These are phyloP conservation scores for Ips typographus DNA, from an alignment of 1,140 invertebrate genomes.

Conservation along the genomic window DNA sequence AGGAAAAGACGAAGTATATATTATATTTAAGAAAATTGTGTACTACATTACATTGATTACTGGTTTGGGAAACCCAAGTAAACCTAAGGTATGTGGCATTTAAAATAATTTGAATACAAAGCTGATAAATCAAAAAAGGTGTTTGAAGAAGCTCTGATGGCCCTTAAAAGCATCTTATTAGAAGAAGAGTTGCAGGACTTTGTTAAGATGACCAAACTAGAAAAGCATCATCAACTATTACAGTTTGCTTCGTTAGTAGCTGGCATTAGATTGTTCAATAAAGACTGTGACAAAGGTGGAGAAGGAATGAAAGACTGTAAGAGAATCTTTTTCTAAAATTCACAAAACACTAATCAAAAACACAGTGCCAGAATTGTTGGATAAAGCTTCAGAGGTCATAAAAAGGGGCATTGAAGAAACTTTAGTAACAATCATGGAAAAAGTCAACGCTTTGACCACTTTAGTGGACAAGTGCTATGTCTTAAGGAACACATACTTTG, in stretches of 20 bases:
- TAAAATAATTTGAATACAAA: too few relatives aligned
- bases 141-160: constrained; percentile 61
- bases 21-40: constrained; percentile 65
- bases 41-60: constrained; percentile 62
- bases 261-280: constrained; percentile 68
- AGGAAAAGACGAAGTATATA: constrained; percentile 55
- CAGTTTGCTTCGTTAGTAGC: constrained; percentile 62
- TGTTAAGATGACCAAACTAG: constrained; percentile 56
- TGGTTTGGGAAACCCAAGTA: constrained; percentile 64
- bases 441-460: constrained; percentile 63
- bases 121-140: constrained; percentile 34
- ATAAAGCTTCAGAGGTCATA: constrained; percentile 58
- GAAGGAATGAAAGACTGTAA: constrained; percentile 67
- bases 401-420: constrained; percentile 56
- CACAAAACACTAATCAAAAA: background rate
- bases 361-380: constrained; percentile 63
- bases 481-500: constrained; percentile 28
- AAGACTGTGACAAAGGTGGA: constrained; percentile 65
- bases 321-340: constrained; percentile 26
- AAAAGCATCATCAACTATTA: constrained; percentile 53
- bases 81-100: constrained; percentile 50
- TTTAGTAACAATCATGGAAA: constrained; percentile 60
- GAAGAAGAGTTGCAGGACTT: constrained; percentile 68
- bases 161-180: constrained; percentile 73
- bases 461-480: constrained; percentile 55